phyloP scores from a whole-genome alignment of 1,140 invertebrate species.

The Anadara kagoshimensis region DNA sequence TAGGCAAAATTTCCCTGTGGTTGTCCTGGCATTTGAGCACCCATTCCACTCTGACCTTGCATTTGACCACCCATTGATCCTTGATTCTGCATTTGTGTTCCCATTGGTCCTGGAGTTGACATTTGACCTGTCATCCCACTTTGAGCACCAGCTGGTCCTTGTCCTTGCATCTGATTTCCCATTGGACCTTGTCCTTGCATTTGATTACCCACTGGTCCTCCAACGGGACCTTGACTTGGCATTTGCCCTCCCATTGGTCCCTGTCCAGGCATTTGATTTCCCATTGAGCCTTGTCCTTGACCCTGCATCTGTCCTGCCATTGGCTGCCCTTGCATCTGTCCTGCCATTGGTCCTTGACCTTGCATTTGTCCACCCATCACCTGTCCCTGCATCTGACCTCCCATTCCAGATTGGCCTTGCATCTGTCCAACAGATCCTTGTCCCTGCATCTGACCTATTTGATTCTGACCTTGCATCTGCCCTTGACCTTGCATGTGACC shows the following conservation, averaged over 20 bases:
- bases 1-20: constrained; percentile 14
- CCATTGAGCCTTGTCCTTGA: constrained; percentile 32
- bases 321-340: constrained; percentile 36
- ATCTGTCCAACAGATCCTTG: constrained; percentile 3
- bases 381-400: constrained; percentile 4
- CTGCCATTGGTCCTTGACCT: constrained; percentile 27
- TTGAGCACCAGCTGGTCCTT: constrained; percentile 18
- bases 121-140: constrained; percentile 24
- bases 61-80: constrained; percentile 42
- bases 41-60: constrained; percentile 21
- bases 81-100: not conserved
- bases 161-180: constrained; percentile 8
- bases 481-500: constrained; percentile 17
- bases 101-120: constrained; percentile 8
- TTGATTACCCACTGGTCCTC: constrained; percentile 30
- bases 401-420: constrained; percentile 12
- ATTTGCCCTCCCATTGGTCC: constrained; percentile 7
- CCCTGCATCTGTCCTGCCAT: constrained; percentile 36
- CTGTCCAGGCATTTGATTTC: constrained; percentile 22
- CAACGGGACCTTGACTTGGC: constrained; percentile 27
- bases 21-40: too few species aligned
- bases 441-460: constrained; percentile 23
- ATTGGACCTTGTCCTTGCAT: constrained; percentile 16
- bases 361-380: constrained; percentile 4
- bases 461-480: constrained; percentile 36